Evolutionary conservation across 2,888 invertebrate genomes (phyloP).

Genomic region (Scaptomyza caliginosa): DNA sequence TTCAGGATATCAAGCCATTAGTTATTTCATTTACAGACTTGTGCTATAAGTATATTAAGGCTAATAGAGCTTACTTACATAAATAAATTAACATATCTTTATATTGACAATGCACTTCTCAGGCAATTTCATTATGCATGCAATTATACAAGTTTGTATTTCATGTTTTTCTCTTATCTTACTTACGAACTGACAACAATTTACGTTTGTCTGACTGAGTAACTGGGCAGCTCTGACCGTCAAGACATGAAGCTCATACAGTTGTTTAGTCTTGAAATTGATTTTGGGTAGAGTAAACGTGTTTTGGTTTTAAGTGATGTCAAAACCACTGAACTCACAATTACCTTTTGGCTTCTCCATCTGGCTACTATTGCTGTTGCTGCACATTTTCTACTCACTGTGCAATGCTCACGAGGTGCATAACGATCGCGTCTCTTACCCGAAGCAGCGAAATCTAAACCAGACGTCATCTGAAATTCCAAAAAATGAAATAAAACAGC

Average conservation of each 20-base stretch:
- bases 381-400: conserved; percentile 25
- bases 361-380: conserved; percentile 20
- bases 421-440: conserved; percentile 26
- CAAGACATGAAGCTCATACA: conserved; percentile 1
- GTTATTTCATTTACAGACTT: too few species aligned
- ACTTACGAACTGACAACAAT: conserved; percentile 15
- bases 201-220: conserved; percentile 2
- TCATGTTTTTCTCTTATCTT: conserved; percentile 56
- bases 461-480: too few species aligned
- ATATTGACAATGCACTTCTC: conserved; percentile 21
- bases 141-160: conserved; percentile 57
- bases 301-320: conserved; percentile 49
- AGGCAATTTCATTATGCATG: conserved; percentile 39
- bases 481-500: not conserved
- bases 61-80: not conserved
- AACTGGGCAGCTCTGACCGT: conserved; percentile 3
- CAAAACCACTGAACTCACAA: conserved; percentile 15
- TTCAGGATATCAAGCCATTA: too few species aligned
- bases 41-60: too few species aligned
- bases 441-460: not conserved
- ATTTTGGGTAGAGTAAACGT: conserved; percentile 61
- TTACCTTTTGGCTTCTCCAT: conserved; percentile 16
- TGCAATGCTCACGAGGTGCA: conserved; percentile 8
- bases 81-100: not conserved
- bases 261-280: conserved; percentile 50